phyloP scores from a whole-genome alignment of 64 coral and sea anemone species.

The Dendronephthya gigantea region DNA sequence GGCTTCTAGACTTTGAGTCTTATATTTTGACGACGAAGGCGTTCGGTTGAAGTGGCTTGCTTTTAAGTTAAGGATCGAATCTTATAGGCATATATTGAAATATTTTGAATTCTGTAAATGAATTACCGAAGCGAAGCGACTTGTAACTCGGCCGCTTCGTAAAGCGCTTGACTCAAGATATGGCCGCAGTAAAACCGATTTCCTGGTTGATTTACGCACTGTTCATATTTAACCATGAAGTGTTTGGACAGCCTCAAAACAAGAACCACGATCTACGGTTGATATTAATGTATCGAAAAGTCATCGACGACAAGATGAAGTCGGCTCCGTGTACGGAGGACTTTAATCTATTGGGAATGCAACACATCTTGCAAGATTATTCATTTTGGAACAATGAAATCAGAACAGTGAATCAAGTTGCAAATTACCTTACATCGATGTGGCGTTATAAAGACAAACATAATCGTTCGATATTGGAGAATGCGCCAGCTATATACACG shows the following conservation, averaged over 20 bases:
- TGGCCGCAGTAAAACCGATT: neutral
- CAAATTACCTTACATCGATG: constrained; percentile 75
- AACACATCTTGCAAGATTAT: neutral
- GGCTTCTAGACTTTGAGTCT: neutral
- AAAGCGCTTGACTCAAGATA: neutral
- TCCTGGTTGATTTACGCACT: neutral
- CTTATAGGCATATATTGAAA: neutral
- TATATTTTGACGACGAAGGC: neutral
- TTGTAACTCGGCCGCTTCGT: neutral
- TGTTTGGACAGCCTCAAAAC: neutral
- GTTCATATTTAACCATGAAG: neutral
- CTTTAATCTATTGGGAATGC: neutral
- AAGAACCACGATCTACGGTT: neutral
- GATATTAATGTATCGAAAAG: neutral
- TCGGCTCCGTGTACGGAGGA: neutral
- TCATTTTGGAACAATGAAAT: constrained; percentile 58
- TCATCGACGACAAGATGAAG: neutral
- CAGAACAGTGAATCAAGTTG: constrained; percentile 48
- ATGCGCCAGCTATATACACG: constrained; percentile 48
- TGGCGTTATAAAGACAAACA: constrained; percentile 39
- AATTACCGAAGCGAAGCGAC: neutral
- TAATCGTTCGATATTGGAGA: constrained; percentile 36
- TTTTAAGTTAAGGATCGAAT: neutral
- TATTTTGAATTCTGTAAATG: neutral
- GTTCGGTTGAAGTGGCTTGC: neutral